Evolutionary conservation across 1,140 invertebrate species (phyloP).

Genomic region (Sycophila sp.): DNA sequence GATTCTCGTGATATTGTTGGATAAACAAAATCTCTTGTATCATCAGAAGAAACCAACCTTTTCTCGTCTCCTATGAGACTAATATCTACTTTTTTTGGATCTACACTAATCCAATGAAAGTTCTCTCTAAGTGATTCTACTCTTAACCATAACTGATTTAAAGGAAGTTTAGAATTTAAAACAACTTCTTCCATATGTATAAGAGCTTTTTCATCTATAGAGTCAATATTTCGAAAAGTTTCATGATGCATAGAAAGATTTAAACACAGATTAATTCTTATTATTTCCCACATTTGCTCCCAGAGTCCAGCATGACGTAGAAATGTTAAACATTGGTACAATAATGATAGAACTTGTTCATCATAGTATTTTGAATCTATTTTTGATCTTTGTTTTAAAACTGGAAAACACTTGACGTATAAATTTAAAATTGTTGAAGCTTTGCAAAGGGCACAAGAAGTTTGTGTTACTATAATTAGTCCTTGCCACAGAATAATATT

Average conservation of each 20-base stretch:
- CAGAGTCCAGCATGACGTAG: conserved; percentile 73
- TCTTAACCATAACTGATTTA: conserved; percentile 75
- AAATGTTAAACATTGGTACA: conserved; percentile 72
- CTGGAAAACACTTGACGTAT: conserved; percentile 68
- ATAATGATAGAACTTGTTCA: conserved; percentile 60
- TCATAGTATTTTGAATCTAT: conserved; percentile 50
- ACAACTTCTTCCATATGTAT: conserved; percentile 73
- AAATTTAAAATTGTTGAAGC: conserved; percentile 68
- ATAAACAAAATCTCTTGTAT: conserved; percentile 73
- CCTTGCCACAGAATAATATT: conserved; percentile 71
- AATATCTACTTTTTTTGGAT: conserved; percentile 54
- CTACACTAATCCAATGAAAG: conserved; percentile 70
- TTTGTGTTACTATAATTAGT: conserved; percentile 69
- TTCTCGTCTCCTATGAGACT: conserved; percentile 68
- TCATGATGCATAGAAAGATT: conserved; percentile 66
- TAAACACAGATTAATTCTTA: conserved; percentile 70
- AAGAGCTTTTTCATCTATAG: conserved; percentile 67
- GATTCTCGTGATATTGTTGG: conserved; percentile 69
- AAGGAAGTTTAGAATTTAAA: conserved; percentile 71
- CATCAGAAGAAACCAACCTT: conserved; percentile 71
- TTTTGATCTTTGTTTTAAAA: conserved; percentile 64
- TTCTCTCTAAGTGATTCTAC: conserved; percentile 72
- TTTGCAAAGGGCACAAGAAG: conserved; percentile 71
- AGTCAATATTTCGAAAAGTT: conserved; percentile 57
- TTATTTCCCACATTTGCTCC: conserved; percentile 73